Conservation (phyloP, 2,797 vertebrate species). For the Lepilemur ruficaudatus region DNA sequence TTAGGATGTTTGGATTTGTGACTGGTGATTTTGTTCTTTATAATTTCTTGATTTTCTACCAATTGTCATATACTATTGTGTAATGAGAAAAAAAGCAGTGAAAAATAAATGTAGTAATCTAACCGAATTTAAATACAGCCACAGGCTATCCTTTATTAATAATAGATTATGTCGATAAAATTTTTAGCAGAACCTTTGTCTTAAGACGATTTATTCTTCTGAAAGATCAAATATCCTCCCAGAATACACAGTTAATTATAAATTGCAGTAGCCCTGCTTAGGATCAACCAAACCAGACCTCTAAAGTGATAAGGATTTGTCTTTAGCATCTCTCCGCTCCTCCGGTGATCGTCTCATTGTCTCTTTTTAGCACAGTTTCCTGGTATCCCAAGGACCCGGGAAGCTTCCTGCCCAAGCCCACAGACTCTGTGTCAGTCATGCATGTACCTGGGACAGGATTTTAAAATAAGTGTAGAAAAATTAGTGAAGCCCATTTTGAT, state of each 20-base stretch:
- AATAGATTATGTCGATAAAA: neutral
- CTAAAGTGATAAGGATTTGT: neutral
- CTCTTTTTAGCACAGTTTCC: neutral
- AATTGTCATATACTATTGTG: neutral
- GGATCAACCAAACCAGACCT: neutral
- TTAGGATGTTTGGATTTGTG: neutral
- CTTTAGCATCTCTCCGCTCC: neutral
- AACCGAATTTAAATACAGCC: neutral
- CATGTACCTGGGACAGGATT: neutral
- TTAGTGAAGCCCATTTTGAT: neutral
- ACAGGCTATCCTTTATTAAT: neutral
- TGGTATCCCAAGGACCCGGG: neutral
- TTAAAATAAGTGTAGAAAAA: neutral
- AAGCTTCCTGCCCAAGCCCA: neutral
- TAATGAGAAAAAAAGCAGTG: neutral
- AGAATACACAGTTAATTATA: neutral
- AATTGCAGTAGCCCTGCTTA: neutral
- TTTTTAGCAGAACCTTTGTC: slow-evolving; percentile 21
- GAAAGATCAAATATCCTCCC: neutral
- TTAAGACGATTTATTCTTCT: neutral
- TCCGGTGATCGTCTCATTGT: neutral
- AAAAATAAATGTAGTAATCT: neutral
- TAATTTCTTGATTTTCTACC: neutral
- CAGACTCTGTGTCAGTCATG: neutral
- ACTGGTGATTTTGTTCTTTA: neutral